Conservation (phyloP, 2,797 vertebrate species). For the Urophycis tenuis region DNA sequence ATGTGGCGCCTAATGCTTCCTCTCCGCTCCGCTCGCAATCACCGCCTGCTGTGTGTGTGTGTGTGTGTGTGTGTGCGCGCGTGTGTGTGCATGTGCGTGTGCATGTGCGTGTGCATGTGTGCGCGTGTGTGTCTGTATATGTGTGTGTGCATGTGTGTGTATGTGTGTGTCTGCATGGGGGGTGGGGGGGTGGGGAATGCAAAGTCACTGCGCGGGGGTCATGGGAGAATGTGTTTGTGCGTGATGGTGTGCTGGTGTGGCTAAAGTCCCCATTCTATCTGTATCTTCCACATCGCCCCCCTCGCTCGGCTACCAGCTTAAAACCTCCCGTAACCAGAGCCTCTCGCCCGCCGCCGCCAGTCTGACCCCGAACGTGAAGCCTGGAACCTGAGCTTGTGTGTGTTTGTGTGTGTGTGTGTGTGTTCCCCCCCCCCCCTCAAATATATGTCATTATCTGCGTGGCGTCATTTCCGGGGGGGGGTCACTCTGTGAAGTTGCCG, state of each 20-base stretch:
- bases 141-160: background rate
- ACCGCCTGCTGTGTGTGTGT: constrained; percentile 11
- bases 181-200: background rate
- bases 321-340: background rate
- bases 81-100: no score
- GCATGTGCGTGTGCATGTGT: background rate
- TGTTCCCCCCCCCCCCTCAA: no score
- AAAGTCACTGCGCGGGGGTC: background rate
- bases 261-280: background rate
- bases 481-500: constrained; percentile 42
- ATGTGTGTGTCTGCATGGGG: background rate
- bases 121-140: no score
- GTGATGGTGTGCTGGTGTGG: background rate
- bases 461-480: background rate
- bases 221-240: background rate
- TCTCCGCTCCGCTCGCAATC: constrained; percentile 29
- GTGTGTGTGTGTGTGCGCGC: background rate
- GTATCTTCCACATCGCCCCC: no score
- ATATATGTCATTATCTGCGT: background rate
- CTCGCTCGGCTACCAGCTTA: background rate
- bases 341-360: no score
- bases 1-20: constrained; percentile 28
- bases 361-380: no score
- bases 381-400: background rate
- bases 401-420: no score